Conservation (phyloP, 2,113 vertebrate genomes). For the Butorides virescens region DNA sequence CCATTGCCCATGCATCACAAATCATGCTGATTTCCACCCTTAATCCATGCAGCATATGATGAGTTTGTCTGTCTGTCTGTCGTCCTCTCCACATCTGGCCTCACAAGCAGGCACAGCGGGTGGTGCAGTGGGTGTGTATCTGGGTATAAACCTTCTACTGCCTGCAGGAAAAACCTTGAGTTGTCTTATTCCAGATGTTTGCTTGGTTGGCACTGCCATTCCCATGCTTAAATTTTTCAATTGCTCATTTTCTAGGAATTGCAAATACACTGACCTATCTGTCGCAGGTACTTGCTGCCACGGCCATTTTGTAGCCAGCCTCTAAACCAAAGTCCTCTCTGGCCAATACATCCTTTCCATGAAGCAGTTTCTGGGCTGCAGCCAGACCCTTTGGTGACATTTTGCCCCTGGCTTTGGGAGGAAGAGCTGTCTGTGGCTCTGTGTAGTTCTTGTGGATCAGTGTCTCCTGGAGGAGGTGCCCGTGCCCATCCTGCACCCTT, state of each 20-base stretch:
- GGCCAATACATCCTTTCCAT: background rate
- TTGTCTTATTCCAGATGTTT: background rate
- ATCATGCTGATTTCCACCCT: background rate
- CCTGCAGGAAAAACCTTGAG: background rate
- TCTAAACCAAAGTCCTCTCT: background rate
- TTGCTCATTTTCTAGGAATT: background rate
- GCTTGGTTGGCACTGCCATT: background rate
- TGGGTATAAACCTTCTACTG: background rate
- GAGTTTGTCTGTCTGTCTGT: background rate
- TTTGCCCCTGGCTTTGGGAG: background rate
- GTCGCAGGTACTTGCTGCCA: background rate
- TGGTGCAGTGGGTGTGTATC: background rate
- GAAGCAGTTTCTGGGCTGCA: background rate
- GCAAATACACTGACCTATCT: background rate
- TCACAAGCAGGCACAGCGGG: background rate
- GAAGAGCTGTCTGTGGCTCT: background rate
- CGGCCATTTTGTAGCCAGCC: background rate
- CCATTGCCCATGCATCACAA: background rate
- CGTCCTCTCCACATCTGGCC: background rate
- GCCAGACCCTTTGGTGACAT: background rate
- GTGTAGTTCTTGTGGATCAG: background rate
- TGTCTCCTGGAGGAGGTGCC: background rate
- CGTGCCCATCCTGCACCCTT: too few relatives aligned
- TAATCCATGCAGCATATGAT: background rate
- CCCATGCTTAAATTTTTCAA: background rate